phyloP scores from a whole-genome alignment of 2,797 vertebrate genomes.

The Anniella stebbinsi region DNA sequence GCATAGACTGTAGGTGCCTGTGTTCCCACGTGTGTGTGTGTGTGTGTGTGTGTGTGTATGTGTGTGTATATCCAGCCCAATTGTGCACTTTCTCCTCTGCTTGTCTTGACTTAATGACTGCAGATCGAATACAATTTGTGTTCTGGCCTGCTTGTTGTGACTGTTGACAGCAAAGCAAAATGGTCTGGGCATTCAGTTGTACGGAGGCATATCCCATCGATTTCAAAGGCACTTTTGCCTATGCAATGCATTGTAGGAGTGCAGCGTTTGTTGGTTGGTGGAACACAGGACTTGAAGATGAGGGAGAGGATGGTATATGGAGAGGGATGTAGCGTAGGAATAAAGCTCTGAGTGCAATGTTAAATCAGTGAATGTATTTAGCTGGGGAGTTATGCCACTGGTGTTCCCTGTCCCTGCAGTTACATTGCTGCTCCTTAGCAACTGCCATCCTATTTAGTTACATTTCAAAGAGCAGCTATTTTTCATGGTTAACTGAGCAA shows the following conservation, averaged over 20 bases:
- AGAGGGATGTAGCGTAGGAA: neutral
- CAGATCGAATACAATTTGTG: fast-evolving
- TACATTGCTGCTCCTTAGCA: neutral
- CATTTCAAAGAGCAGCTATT: neutral
- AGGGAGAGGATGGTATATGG: neutral
- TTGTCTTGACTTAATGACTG: fast-evolving
- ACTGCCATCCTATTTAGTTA: neutral
- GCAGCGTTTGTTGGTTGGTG: fast-evolving
- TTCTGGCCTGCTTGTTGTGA: fast-evolving
- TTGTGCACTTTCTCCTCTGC: conserved; percentile 63
- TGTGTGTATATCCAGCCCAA: conserved; percentile 44
- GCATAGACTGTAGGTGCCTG: conserved; percentile 30
- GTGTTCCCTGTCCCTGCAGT: neutral
- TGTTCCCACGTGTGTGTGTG: too few relatives aligned
- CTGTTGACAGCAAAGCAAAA: fast-evolving
- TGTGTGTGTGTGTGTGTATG: too few relatives aligned
- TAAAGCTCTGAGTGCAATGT: conserved; percentile 24
- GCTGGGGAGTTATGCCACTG: fast-evolving
- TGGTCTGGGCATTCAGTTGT: neutral
- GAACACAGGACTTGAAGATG: fast-evolving
- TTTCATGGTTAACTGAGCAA: neutral
- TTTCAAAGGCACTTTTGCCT: fast-evolving
- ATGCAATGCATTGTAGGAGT: fast-evolving
- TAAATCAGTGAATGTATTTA: neutral
- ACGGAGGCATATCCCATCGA: neutral